These are phyloP conservation scores for Myiagra hebetior DNA, from an alignment of 2,113 vertebrate species.

Conservation along the genomic window DNA sequence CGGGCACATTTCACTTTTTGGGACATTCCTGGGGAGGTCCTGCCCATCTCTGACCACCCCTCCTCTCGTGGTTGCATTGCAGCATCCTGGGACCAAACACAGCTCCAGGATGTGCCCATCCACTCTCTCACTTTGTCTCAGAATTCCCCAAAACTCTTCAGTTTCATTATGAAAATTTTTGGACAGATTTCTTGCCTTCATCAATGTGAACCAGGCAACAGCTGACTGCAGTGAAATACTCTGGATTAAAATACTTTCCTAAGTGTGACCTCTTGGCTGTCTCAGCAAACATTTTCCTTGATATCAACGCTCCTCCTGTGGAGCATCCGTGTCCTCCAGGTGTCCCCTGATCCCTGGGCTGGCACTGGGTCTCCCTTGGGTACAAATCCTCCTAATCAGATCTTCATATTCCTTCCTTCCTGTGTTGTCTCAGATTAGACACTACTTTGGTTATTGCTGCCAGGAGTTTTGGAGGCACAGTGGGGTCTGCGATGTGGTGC, in stretches of 20 bases:
- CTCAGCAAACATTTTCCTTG: neutral
- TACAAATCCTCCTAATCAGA: neutral
- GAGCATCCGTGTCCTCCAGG: neutral
- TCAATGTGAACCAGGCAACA: neutral
- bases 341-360: neutral
- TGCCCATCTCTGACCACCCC: neutral
- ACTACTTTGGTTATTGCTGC: neutral
- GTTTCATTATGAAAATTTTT: neutral
- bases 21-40: neutral
- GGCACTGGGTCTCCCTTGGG: fast-evolving
- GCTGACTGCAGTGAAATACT: neutral
- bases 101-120: fast-evolving
- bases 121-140: fast-evolving
- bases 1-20: neutral
- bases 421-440: neutral
- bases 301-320: neutral
- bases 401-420: neutral
- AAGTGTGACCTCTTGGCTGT: neutral
- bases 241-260: neutral
- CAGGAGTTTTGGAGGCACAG: neutral
- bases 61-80: fast-evolving
- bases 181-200: neutral
- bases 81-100: fast-evolving
- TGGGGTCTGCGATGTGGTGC: neutral
- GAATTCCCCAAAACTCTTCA: neutral